Conservation (phyloP, 2,113 vertebrate species). For the Phrynosoma blainvillii region DNA sequence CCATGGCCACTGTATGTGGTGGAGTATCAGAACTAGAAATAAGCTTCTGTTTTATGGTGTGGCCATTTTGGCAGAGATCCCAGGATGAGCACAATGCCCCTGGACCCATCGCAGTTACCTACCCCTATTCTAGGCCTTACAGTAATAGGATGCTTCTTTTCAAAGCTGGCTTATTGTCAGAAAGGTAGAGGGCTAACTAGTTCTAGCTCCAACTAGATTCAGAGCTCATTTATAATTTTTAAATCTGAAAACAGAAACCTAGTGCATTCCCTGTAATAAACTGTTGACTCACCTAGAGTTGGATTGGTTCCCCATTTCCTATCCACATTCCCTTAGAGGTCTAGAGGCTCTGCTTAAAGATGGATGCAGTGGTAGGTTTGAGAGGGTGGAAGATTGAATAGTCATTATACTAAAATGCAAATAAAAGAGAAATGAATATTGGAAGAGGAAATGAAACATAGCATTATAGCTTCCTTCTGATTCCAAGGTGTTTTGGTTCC, state of each 20-base stretch:
- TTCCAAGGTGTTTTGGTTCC: not conserved
- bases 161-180: not conserved
- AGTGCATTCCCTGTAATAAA: not conserved
- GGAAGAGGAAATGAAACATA: slow-evolving; percentile 10
- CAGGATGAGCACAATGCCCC: too few relatives aligned
- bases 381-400: too few relatives aligned
- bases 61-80: too few relatives aligned
- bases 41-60: too few relatives aligned
- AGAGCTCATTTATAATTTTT: not conserved
- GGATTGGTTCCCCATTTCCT: not conserved
- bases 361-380: not conserved
- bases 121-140: not conserved
- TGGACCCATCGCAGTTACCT: too few relatives aligned
- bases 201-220: not conserved
- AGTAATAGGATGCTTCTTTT: not conserved
- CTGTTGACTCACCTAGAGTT: not conserved
- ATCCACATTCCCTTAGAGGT: not conserved
- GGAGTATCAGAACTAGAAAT: too few relatives aligned
- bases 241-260: not conserved
- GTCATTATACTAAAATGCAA: not conserved
- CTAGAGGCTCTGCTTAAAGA: not conserved
- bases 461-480: not conserved
- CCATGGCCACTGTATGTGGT: too few relatives aligned
- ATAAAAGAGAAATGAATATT: not conserved
- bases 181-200: not conserved